Base-by-base conservation (phyloP, 2,888 invertebrate species). In the Caenorhabditis sulstoni region DNA sequence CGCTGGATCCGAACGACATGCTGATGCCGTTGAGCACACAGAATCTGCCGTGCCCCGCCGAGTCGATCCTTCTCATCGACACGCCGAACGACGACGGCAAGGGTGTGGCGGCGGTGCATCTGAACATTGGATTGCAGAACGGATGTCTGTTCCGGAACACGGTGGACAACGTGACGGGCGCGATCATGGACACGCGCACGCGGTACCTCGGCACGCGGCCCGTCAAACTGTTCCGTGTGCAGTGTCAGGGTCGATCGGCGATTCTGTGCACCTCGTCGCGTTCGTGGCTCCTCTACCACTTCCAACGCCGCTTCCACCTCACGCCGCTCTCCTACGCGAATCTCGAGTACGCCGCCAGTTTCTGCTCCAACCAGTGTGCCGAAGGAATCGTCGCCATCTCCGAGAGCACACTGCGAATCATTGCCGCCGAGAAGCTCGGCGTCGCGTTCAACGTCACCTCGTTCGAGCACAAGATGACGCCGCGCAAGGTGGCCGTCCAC, bases 351-450 rank as follows among this genome's bases (percentile, higher is more conserved):
- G 98, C 99, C 0, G 96, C 97, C 0, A 97, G 97, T 3, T 99
- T 99, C 91, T 93, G 93, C 1, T 93, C 93, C 84, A 98, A 99
- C 91, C 99, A 99, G 91, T 99, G 99, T 92, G 96, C 97, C 0
- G 99, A 99, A 91, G 99, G 99, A 84, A 96, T 99, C 86, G 99
- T 99, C 0, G 99, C 99, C 0, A 99, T 99, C 91, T 96, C 97
- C 0, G 95, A 96, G 1, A 99, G 99, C 90, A 98, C 98, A 0
- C 92, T 99, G 62, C 93, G 93, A 85, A 99, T 99, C 93, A 93
- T 99, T 91, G 97, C 98, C 0, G 92, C 99, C 66, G 99, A 99
- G 91, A 99, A 99, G 91, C 92, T 99, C 1, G 99, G 99, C 0
- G 97, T 97, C 0, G 96, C 99, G 2, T 99, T 99, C 91, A 99